phyloP scores from a whole-genome alignment of 2,797 vertebrate genomes.

The Typhlichthys eigenmanni region DNA sequence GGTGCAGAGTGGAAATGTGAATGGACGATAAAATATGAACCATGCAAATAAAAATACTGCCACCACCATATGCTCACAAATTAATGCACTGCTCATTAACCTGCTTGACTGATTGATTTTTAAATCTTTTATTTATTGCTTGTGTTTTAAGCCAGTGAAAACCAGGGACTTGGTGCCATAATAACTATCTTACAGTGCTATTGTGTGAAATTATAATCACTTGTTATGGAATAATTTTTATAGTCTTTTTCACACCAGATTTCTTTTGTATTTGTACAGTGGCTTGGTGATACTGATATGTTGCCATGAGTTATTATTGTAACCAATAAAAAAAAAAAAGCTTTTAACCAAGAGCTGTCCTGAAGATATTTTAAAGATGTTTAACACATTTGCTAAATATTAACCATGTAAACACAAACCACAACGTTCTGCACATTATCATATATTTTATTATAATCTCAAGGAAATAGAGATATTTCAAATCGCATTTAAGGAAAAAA shows the following conservation, averaged over 20 bases:
- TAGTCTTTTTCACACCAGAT: constrained; percentile 86
- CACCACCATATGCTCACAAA: constrained; percentile 72
- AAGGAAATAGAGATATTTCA: constrained; percentile 51
- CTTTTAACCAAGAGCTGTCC: constrained; percentile 85
- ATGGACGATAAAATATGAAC: neutral
- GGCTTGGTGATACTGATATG: constrained; percentile 91
- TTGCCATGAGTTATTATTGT: constrained; percentile 94
- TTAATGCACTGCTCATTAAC: constrained; percentile 80
- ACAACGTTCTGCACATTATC: constrained; percentile 22
- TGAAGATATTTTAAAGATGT: neutral
- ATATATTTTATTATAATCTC: constrained; percentile 57
- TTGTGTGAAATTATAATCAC: constrained; percentile 87
- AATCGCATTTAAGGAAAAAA: constrained; percentile 26
- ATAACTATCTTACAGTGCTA: constrained; percentile 86
- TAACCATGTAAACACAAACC: constrained; percentile 1
- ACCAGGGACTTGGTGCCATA: constrained; percentile 87
- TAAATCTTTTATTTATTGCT: constrained; percentile 57
- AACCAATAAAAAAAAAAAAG: constrained; percentile 85
- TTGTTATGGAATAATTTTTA: constrained; percentile 88
- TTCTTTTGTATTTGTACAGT: constrained; percentile 95
- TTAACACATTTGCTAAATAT: no score
- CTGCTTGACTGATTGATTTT: constrained; percentile 60
- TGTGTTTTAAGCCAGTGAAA: constrained; percentile 82
- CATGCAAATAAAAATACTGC: constrained; percentile 13
- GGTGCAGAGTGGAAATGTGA: no score